Evolutionary conservation across 2,888 invertebrate genomes (phyloP).

Genomic region (Rhagonycha fulva): DNA sequence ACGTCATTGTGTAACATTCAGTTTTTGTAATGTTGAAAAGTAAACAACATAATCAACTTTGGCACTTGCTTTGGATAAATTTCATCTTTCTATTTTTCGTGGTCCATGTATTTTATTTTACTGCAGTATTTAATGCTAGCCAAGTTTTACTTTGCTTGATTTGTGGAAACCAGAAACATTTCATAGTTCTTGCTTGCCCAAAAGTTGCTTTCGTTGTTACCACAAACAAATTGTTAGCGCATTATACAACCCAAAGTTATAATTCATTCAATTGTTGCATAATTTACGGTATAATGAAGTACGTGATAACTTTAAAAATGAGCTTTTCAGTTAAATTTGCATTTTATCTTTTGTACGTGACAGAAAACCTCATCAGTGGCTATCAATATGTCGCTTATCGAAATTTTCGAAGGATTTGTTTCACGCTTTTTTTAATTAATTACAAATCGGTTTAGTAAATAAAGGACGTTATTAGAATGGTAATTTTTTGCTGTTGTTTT

Average conservation of each 20-base stretch:
- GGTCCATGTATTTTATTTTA: neutral
- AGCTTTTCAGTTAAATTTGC: neutral
- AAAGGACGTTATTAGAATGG: neutral
- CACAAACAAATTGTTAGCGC: neutral
- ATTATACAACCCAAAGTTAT: neutral
- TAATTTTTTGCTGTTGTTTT: neutral
- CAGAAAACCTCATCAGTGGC: neutral
- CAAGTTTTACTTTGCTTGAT: neutral
- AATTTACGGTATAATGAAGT: neutral
- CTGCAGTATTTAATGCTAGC: neutral
- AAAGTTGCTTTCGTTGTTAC: neutral
- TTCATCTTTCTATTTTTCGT: neutral
- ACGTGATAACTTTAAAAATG: neutral
- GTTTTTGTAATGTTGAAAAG: neutral
- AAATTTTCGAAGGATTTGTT: neutral
- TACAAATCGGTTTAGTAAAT: neutral
- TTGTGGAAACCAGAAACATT: neutral
- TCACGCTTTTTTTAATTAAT: neutral
- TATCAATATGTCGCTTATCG: neutral
- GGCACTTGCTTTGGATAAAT: neutral
- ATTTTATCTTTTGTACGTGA: neutral
- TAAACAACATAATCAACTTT: neutral
- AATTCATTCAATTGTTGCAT: neutral
- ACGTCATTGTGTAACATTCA: neutral
- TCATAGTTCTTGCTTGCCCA: neutral